phyloP scores from a whole-genome alignment of 2,797 vertebrate species.

The Gymnoscopelus microlampas region DNA sequence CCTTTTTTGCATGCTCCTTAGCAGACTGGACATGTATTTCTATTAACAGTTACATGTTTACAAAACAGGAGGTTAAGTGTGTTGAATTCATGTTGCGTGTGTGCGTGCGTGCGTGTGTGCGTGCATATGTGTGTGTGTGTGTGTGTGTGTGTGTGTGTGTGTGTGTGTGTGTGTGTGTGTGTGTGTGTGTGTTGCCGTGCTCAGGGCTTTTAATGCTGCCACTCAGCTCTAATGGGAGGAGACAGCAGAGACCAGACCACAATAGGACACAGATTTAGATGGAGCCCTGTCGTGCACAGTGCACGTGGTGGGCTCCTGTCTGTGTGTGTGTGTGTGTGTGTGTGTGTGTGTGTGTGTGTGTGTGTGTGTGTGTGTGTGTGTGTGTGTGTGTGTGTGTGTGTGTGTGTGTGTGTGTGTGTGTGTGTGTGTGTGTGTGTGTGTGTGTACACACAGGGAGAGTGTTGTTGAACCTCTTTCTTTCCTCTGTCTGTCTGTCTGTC shows the following conservation, averaged over 20 bases:
- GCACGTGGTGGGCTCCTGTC: not conserved
- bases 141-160: not conserved
- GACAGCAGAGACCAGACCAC: slow-evolving; percentile 77
- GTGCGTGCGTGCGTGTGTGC: too few species aligned
- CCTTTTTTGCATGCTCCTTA: too few species aligned
- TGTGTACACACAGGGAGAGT: slow-evolving; percentile 19
- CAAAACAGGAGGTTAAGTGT: too few species aligned
- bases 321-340: slow-evolving; percentile 17
- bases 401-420: slow-evolving; percentile 2
- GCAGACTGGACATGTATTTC: too few species aligned
- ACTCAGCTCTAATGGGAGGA: slow-evolving; percentile 73
- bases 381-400: slow-evolving; percentile 56
- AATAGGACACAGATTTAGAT: slow-evolving; percentile 83
- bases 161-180: slow-evolving; percentile 1
- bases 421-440: not conserved
- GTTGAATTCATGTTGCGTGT: not conserved
- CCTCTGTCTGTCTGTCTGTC: not conserved
- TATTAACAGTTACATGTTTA: too few species aligned
- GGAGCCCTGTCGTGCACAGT: slow-evolving; percentile 62
- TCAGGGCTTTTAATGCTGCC: slow-evolving; percentile 64
- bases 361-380: slow-evolving; percentile 22
- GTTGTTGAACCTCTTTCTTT: not conserved
- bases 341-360: slow-evolving; percentile 15
- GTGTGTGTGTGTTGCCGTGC: slow-evolving; percentile 41
- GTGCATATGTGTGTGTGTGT: not conserved